Conservation (phyloP, 2,888 invertebrate species). For the Coelinius sp. region DNA sequence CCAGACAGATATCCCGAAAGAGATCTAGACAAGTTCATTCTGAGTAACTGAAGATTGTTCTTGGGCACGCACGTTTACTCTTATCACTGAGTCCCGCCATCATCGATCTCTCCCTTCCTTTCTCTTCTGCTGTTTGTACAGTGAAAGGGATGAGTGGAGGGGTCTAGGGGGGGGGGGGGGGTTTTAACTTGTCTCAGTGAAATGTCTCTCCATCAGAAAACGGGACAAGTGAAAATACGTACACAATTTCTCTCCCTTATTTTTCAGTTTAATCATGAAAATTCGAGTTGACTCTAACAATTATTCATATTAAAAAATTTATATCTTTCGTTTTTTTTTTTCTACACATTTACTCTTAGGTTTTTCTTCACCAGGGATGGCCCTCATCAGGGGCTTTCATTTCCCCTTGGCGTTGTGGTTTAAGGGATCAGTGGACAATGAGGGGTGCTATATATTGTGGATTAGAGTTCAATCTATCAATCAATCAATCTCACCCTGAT, state of each 20-base stretch:
- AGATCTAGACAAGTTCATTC: constrained; percentile 21
- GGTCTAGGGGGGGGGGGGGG: neutral
- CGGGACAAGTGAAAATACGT: constrained; percentile 9
- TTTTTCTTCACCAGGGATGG: neutral
- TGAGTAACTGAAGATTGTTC: constrained; percentile 24
- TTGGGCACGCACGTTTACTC: constrained; percentile 27
- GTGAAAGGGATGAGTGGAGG: neutral
- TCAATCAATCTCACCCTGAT: no score
- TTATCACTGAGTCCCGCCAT: constrained; percentile 12
- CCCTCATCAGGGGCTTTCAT: neutral
- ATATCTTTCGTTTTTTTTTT: neutral
- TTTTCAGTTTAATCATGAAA: neutral
- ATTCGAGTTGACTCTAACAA: neutral
- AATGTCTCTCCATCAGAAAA: neutral
- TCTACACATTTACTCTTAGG: neutral
- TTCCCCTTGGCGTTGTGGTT: constrained; percentile 4
- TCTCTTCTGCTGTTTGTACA: neutral
- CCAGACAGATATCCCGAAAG: constrained; percentile 6
- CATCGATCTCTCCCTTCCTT: constrained; percentile 11
- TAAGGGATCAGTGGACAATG: constrained; percentile 1
- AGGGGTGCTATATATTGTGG: neutral
- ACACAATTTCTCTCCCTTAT: neutral
- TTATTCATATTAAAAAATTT: constrained; percentile 1
- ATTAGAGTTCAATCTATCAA: no score
- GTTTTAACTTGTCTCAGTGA: constrained; percentile 24